Evolutionary conservation across 2,888 invertebrate genomes (phyloP).

Genomic region (Latheticus oryzae): DNA sequence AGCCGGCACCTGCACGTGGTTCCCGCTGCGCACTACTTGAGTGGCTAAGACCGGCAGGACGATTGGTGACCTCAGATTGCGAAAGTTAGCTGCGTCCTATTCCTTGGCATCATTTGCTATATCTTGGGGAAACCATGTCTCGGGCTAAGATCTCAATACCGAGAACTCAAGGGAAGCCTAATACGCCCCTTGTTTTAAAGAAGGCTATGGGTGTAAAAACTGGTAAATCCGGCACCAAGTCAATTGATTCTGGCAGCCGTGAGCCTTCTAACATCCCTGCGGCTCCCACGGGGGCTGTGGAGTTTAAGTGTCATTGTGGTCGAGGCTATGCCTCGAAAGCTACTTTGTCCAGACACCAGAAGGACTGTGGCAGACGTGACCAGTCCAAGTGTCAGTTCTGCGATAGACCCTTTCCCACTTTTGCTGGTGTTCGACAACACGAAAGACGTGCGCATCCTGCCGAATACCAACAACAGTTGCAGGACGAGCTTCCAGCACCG

Average conservation of each 20-base stretch:
- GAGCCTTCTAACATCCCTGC: constrained; percentile 2
- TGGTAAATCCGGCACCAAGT: constrained; percentile 4
- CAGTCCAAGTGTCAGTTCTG: constrained; percentile 14
- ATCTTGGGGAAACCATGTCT: too few species aligned
- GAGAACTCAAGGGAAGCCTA: constrained; percentile 3
- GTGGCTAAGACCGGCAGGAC: too few species aligned
- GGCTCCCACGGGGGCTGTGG: neutral
- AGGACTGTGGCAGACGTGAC: constrained; percentile 13
- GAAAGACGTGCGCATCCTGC: constrained; percentile 12
- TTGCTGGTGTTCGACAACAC: constrained; percentile 19
- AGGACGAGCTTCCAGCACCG: constrained; percentile 9
- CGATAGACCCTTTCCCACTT: neutral
- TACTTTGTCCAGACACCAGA: constrained; percentile 5
- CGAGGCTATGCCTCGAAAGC: constrained; percentile 4
- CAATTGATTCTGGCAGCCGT: constrained; percentile 1
- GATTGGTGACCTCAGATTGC: too few species aligned
- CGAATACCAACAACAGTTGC: constrained; percentile 6
- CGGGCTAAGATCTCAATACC: too few species aligned
- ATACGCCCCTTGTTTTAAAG: constrained; percentile 1
- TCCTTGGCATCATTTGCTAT: too few species aligned
- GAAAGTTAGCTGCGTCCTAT: too few species aligned
- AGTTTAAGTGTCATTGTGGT: constrained; percentile 10
- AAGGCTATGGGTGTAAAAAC: constrained; percentile 19
- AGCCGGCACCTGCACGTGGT: too few species aligned
- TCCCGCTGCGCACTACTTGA: too few species aligned